Evolutionary conservation across 1,140 invertebrate genomes (phyloP).

Genomic region (Drosophila bocki): DNA sequence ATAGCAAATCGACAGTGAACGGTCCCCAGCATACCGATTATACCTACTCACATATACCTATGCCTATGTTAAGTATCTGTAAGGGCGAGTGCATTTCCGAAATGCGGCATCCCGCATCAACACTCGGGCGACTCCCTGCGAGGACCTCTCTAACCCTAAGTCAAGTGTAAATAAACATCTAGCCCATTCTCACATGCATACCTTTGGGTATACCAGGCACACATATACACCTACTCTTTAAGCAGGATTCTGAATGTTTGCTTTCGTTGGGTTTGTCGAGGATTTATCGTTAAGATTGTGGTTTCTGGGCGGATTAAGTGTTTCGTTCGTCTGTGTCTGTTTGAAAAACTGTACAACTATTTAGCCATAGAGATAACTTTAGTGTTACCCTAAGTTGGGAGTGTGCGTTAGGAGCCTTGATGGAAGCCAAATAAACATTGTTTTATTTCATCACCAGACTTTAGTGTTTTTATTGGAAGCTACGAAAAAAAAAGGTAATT

Average conservation of each 20-base stretch:
- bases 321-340: constrained; percentile 61
- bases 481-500: background rate
- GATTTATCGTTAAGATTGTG: constrained; percentile 57
- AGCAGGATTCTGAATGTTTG: constrained; percentile 35
- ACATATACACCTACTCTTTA: constrained; percentile 38
- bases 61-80: constrained; percentile 62
- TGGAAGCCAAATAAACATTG: constrained; percentile 68
- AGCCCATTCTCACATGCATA: constrained; percentile 13
- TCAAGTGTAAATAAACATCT: constrained; percentile 75
- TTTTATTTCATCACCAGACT: constrained; percentile 54
- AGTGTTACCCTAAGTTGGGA: constrained; percentile 52
- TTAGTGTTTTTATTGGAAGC: background rate
- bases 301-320: constrained; percentile 53
- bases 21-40: constrained; percentile 47
- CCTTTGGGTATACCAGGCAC: constrained; percentile 22
- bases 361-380: constrained; percentile 57
- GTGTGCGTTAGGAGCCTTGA: constrained; percentile 36
- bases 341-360: constrained; percentile 64
- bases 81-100: constrained; percentile 47
- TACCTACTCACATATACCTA: constrained; percentile 50
- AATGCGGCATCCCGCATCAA: constrained; percentile 10
- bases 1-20: constrained; percentile 51
- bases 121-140: background rate
- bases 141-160: constrained; percentile 54
- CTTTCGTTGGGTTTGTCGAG: constrained; percentile 42